Conservation (phyloP, 2,797 vertebrate genomes). For the Leptoclinus maculatus region DNA sequence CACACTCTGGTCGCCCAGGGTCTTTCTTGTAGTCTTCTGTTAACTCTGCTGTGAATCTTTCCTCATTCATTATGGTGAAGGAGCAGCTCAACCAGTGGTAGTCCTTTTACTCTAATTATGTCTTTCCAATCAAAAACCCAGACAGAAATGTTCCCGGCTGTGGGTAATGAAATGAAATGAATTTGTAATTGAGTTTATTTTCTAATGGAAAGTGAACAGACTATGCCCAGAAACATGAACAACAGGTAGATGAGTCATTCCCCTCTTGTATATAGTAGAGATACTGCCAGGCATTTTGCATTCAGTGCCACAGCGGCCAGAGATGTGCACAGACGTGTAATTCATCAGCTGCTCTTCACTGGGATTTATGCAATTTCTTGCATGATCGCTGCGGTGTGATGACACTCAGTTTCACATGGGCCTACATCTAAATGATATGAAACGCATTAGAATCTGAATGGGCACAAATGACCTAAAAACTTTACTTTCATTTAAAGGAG, state of each 20-base stretch:
- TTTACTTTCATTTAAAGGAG: neutral
- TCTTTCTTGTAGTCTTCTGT: constrained; percentile 17
- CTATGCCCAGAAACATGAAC: constrained; percentile 34
- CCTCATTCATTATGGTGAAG: constrained; percentile 43
- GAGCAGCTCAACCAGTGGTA: constrained; percentile 24
- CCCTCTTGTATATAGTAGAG: constrained; percentile 11
- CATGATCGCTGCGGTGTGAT: neutral
- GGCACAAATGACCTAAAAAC: neutral
- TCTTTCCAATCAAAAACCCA: constrained; percentile 39
- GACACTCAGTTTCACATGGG: neutral
- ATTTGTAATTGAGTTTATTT: constrained; percentile 56
- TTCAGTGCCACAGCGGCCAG: constrained; percentile 27
- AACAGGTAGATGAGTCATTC: constrained; percentile 60
- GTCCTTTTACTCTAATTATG: constrained; percentile 52
- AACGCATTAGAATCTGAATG: neutral
- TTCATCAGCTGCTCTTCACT: constrained; percentile 17
- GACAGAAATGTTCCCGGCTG: constrained; percentile 43
- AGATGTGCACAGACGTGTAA: constrained; percentile 25
- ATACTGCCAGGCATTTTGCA: constrained; percentile 29
- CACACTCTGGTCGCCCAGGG: constrained; percentile 4
- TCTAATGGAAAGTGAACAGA: constrained; percentile 41
- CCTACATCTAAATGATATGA: constrained; percentile 12
- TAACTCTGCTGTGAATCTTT: constrained; percentile 42
- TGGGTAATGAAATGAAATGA: constrained; percentile 48
- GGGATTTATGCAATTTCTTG: constrained; percentile 23